These are phyloP conservation scores for Coecobrya sp. DNA, from an alignment of 2,888 invertebrate species.

Conservation along the genomic window DNA sequence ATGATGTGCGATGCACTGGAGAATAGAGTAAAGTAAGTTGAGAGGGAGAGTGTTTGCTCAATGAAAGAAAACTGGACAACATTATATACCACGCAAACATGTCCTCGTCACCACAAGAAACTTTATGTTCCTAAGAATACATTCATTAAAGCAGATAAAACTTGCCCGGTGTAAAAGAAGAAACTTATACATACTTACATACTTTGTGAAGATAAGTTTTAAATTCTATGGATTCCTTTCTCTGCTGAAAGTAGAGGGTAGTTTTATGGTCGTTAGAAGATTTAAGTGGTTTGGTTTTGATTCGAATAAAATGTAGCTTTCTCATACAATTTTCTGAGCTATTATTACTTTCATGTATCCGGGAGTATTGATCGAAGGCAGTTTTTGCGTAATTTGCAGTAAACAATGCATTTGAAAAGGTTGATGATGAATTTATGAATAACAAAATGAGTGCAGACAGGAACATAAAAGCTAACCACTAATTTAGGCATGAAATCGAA, in stretches of 20 bases:
- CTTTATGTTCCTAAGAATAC: neutral
- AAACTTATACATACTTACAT: neutral
- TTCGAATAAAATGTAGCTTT: neutral
- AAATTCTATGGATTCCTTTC: neutral
- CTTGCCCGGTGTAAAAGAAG: neutral
- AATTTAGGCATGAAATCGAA: neutral
- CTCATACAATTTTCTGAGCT: too few species aligned
- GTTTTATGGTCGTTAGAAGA: neutral
- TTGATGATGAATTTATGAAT: neutral
- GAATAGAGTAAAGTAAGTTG: neutral
- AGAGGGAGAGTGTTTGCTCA: neutral
- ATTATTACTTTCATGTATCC: too few species aligned
- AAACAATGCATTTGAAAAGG: neutral
- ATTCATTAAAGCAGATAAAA: neutral
- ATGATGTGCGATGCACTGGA: constrained; percentile 42
- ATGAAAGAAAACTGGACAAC: neutral
- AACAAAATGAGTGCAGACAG: neutral
- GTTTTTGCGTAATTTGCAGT: constrained; percentile 59
- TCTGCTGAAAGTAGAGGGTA: neutral
- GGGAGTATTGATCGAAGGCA: too few species aligned
- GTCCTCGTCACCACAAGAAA: neutral
- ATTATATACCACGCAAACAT: neutral
- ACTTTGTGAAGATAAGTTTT: neutral
- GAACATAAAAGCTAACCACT: neutral
- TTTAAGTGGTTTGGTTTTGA: neutral